Percentiles rank a stretch among this genome's conserved stretches.
phyloP scores from a whole-genome alignment of 2,113 vertebrate genomes.

The Urocolius indicus region DNA sequence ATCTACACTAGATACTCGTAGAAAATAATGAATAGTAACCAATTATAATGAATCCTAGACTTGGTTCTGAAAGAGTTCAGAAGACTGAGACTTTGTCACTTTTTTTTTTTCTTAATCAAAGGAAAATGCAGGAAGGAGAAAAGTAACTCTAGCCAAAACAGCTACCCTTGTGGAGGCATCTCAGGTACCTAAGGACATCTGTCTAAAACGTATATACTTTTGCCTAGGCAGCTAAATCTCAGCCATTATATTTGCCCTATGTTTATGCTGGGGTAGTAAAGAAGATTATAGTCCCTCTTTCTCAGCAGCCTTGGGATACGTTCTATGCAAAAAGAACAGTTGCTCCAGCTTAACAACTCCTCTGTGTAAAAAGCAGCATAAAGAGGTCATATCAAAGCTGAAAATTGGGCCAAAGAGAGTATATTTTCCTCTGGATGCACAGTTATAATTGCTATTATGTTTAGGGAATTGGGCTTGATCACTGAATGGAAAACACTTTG shows the following conservation, averaged over 20 bases:
- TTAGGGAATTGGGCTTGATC: constrained; percentile 58
- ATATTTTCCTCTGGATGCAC: constrained; percentile 56
- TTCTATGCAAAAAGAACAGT: not conserved
- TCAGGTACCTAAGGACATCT: not conserved
- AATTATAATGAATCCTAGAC: not conserved
- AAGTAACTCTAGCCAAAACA: no score
- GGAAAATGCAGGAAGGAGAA: not conserved
- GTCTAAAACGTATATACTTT: not conserved
- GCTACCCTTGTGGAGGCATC: not conserved
- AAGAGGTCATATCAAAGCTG: constrained; percentile 19
- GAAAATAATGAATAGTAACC: not conserved
- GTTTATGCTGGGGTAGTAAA: not conserved
- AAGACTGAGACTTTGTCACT: not conserved
- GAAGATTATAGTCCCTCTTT: not conserved
- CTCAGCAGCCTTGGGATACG: fast-evolving
- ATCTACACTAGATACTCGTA: not conserved
- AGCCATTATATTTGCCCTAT: not conserved
- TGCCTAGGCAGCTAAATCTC: not conserved
- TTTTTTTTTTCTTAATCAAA: not conserved
- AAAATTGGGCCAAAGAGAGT: constrained; percentile 55
- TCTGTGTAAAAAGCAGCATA: constrained; percentile 15
- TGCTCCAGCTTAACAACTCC: not conserved
- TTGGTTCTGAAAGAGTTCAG: not conserved
- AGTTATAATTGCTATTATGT: constrained; percentile 65
- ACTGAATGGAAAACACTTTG: constrained; percentile 48